Evolutionary conservation across 2,797 vertebrate genomes (phyloP).

Genomic region (Crenichthys baileyi): DNA sequence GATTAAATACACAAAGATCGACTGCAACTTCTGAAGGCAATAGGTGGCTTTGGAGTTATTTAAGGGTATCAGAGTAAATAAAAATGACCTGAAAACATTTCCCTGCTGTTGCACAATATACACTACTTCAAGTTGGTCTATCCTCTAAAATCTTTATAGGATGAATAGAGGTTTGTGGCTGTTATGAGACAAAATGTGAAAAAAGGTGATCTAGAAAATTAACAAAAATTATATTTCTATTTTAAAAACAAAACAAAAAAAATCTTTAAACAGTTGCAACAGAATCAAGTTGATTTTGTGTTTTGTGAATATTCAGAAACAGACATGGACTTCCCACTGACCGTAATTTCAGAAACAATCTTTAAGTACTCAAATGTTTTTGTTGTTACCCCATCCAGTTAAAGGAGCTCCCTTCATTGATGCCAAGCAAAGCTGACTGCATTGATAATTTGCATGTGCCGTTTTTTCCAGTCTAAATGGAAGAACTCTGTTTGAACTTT

Average conservation of each 20-base stretch:
- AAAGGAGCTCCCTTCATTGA: conserved; percentile 8
- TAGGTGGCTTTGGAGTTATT: not conserved
- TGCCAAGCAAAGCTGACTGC: not conserved
- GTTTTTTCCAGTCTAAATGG: conserved; percentile 14
- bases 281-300: not conserved
- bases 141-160: not conserved
- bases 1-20: not conserved
- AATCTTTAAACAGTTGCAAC: not conserved
- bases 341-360: conserved; percentile 1
- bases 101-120: not conserved
- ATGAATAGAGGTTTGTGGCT: not conserved
- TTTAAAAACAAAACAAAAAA: not conserved
- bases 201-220: not conserved
- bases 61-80: not conserved
- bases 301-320: conserved; percentile 11
- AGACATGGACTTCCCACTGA: not conserved
- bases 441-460: conserved; percentile 1
- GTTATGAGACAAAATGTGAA: not conserved
- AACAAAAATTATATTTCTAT: too few species aligned
- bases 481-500: conserved; percentile 55
- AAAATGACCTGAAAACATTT: not conserved
- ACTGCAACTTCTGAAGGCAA: not conserved
- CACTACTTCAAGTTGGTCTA: not conserved
- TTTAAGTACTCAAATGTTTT: conserved; percentile 6
- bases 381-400: not conserved